A percentile compares a stretch with the other conserved stretches of the same genome.
Evolutionary conservation across 1,140 invertebrate species (phyloP).

Genomic region (Drosophila simulans): DNA sequence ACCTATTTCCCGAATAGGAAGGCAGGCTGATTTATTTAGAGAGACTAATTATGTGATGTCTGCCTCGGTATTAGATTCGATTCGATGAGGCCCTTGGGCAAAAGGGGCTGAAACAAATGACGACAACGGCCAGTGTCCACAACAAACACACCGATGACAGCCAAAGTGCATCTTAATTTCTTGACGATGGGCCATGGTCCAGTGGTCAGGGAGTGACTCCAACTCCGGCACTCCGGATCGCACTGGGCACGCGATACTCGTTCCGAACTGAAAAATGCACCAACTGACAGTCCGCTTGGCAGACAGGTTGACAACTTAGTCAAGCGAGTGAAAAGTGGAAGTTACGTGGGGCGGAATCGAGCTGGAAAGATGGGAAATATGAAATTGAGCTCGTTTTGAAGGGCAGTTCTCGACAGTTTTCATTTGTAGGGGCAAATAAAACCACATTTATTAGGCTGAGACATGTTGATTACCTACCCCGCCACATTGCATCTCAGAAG

Average conservation of each 20-base stretch:
- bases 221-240: slow-evolving; percentile 8
- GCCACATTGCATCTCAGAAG: background rate
- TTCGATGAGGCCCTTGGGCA: background rate
- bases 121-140: slow-evolving; percentile 36
- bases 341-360: background rate
- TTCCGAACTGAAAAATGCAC: slow-evolving; percentile 61
- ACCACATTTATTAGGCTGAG: background rate
- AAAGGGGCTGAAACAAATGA: slow-evolving; percentile 51
- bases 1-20: slow-evolving; percentile 44
- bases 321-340: slow-evolving; percentile 39
- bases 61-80: slow-evolving; percentile 42
- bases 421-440: background rate
- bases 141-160: slow-evolving; percentile 74
- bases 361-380: background rate
- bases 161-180: slow-evolving; percentile 76
- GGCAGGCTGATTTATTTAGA: slow-evolving; percentile 72
- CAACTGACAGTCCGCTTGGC: slow-evolving; percentile 52
- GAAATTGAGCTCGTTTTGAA: background rate
- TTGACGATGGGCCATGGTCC: slow-evolving; percentile 51
- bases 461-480: background rate
- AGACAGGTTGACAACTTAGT: slow-evolving; percentile 74
- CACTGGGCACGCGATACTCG: slow-evolving; percentile 67
- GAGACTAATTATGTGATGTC: slow-evolving; percentile 77
- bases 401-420: background rate
- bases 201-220: slow-evolving; percentile 53